Percentiles rank a stretch among this genome's conserved stretches.
Evolutionary conservation across 2,113 vertebrate genomes (phyloP).

Genomic region (Syngnathus typhle): DNA sequence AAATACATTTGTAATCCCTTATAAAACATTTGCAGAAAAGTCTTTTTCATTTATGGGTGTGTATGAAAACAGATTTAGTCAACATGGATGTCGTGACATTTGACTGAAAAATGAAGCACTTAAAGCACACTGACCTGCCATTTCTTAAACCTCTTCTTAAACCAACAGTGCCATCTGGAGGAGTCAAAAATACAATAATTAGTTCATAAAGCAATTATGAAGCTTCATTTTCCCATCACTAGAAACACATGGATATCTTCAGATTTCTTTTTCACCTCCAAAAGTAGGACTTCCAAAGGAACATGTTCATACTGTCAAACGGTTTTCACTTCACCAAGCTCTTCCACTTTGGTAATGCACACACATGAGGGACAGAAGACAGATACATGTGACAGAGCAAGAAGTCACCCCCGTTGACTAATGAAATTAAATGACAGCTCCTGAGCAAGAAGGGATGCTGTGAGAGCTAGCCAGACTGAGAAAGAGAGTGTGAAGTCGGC

Average conservation of each 20-base stretch:
- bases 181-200: too few relatives aligned
- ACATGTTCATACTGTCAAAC: neutral
- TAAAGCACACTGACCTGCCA: neutral
- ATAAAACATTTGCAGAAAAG: too few relatives aligned
- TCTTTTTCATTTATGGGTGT: neutral
- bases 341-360: slow-evolving; percentile 14
- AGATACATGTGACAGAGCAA: slow-evolving; percentile 54
- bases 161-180: too few relatives aligned
- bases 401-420: slow-evolving; percentile 63
- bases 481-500: neutral
- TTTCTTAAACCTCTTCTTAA: too few relatives aligned
- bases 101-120: neutral
- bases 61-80: neutral
- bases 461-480: slow-evolving; percentile 12
- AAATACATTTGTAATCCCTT: neutral
- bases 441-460: slow-evolving; percentile 43
- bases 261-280: neutral
- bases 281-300: neutral
- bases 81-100: neutral
- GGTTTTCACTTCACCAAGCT: slow-evolving; percentile 1
- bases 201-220: neutral
- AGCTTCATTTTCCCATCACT: too few relatives aligned
- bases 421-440: slow-evolving; percentile 75
- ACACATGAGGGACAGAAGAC: slow-evolving; percentile 35
- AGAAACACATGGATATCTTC: neutral